phyloP scores from a whole-genome alignment of 2,113 vertebrate genomes.

The Aramus guarauna region DNA sequence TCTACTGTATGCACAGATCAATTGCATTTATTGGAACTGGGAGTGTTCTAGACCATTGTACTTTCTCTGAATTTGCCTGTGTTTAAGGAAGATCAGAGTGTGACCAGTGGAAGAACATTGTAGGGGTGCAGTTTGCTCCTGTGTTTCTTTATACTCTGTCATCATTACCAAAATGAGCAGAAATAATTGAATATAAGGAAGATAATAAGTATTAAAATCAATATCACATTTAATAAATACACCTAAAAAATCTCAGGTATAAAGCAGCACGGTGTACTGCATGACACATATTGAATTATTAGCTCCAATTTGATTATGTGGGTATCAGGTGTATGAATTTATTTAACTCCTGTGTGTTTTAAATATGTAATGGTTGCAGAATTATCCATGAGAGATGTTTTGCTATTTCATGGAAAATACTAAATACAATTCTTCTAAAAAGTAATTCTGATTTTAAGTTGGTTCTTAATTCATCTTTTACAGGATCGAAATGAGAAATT shows the following conservation, averaged over 20 bases:
- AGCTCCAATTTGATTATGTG: background rate
- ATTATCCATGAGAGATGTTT: background rate
- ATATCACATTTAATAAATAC: background rate
- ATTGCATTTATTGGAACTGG: background rate
- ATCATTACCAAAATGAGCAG: background rate
- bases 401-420: background rate
- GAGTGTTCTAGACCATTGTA: background rate
- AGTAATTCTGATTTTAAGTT: background rate
- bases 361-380: background rate
- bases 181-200: background rate
- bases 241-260: background rate
- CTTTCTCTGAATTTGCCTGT: background rate
- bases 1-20: background rate
- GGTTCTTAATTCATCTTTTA: background rate
- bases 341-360: background rate
- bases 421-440: background rate
- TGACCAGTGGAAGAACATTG: background rate
- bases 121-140: background rate
- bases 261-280: background rate
- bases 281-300: background rate
- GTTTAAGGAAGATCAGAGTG: background rate
- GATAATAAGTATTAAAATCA: background rate
- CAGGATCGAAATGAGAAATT: background rate
- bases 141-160: fast-evolving
- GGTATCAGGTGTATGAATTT: background rate